Evolutionary conservation across 2,888 invertebrate species (phyloP).

Genomic region (Aricia artaxerxes): DNA sequence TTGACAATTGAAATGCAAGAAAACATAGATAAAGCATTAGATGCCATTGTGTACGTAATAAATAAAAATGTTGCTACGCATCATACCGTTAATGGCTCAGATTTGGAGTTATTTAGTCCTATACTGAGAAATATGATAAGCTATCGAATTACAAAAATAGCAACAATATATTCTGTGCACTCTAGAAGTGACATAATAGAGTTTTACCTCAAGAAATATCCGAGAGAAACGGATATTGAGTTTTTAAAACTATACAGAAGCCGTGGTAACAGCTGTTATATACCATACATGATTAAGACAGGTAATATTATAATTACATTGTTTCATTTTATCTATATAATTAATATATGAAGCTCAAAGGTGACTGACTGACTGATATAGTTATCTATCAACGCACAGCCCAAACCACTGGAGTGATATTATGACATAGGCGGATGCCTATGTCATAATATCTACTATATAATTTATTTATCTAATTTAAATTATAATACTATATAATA

Average conservation of each 20-base stretch:
- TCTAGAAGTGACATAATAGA: not conserved
- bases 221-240: not conserved
- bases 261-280: not conserved
- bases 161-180: not conserved
- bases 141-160: not conserved
- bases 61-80: not conserved
- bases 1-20: not conserved
- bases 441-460: too few species aligned
- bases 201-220: slow-evolving; percentile 1
- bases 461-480: too few species aligned
- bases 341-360: too few species aligned
- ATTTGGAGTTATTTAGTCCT: not conserved
- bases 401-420: too few species aligned
- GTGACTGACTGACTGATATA: too few species aligned
- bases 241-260: not conserved
- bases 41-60: not conserved
- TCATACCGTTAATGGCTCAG: not conserved
- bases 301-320: not conserved
- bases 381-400: too few species aligned
- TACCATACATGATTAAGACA: not conserved
- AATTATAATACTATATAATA: too few species aligned
- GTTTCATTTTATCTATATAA: not conserved
- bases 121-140: not conserved
- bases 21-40: not conserved
- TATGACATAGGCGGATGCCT: too few species aligned